phyloP scores from a whole-genome alignment of 2,888 invertebrate genomes.

The Acanthosepion lycidas region DNA sequence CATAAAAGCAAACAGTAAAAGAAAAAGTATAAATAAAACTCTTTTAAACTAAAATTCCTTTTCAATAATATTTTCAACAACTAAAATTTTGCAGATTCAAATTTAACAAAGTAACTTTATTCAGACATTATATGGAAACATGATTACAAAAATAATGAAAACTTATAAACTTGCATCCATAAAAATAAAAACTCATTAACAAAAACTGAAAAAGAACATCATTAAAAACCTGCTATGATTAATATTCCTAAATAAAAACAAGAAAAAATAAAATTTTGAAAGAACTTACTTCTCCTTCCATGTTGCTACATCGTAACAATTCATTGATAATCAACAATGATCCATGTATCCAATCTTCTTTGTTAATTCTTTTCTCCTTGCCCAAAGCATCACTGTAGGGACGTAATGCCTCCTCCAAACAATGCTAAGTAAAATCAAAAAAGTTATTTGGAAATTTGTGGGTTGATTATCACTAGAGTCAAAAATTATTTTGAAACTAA shows the following conservation, averaged over 20 bases:
- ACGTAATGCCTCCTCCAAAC: slow-evolving; percentile 90
- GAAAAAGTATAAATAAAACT: no score
- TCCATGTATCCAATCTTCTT: slow-evolving; percentile 94
- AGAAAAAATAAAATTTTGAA: background rate
- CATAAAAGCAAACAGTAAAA: no score
- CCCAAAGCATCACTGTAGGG: slow-evolving; percentile 82
- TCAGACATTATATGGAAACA: background rate
- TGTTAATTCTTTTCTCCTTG: slow-evolving; percentile 82
- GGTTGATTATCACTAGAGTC: no score
- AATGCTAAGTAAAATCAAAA: slow-evolving; percentile 81
- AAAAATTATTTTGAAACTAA: no score
- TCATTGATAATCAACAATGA: slow-evolving; percentile 94
- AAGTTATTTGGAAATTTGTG: background rate
- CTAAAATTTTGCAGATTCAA: no score
- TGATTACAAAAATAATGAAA: background rate
- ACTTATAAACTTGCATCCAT: background rate
- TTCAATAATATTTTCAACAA: no score
- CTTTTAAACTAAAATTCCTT: no score
- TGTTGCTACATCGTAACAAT: slow-evolving; percentile 90
- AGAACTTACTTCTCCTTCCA: slow-evolving; percentile 77
- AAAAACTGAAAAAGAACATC: background rate
- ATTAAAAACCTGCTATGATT: background rate
- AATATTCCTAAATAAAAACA: background rate
- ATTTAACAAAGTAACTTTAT: no score
- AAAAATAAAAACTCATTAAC: background rate